Evolutionary conservation across 2,797 vertebrate genomes (phyloP), one percentile per base, ranked within the genome.

Genomic region (Moxostoma hubbsi): DNA sequence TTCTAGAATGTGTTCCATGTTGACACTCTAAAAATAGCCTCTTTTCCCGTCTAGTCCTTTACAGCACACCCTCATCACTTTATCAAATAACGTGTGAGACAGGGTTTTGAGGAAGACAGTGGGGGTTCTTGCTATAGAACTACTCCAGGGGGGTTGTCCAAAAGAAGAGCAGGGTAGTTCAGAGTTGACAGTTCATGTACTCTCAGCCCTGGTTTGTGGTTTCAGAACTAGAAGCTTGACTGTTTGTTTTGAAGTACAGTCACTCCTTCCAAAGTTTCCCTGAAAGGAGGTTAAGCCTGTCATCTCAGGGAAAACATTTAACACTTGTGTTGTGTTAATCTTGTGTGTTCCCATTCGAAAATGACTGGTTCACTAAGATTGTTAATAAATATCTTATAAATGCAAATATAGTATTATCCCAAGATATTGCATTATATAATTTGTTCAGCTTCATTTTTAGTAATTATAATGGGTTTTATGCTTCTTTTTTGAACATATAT

Each of bases 1-100:
- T 77, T 81, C 65, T 76, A 82, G 83, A 86, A 86, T 86, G 77
- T 85, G 72, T 82, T 85, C 83, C 84, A 85, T 86, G 86, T 85
- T 86, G 82, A 86, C 83, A 83, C 83, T 85, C 80, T 87, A 86
- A 86, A 84, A 84, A 86, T 86, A 87, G 75, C 24, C 13, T 13
- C 65, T 81, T 61, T 86, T 87, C 82, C 86, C 75, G 72, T 83
- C 85, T 85, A 46, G 68, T 74, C 78, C 66, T 78, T 78, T 64
- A 71, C 77, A 72, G 73, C 86, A 50, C 81, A 75, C 85, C 77
- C 72, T 82, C 77, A 80, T 74, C 82, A 81, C 80, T 77, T 82
- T 78, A 86, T 86, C 84, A 73, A 82, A 84, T 85, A 74, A 82
- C 84, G 43, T 12, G 1, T 54, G 64, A 79, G 79, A 64, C 5